Evolutionary conservation across 2,113 vertebrate species (phyloP).

Genomic region (Rhegmatorhina hoffmannsi): DNA sequence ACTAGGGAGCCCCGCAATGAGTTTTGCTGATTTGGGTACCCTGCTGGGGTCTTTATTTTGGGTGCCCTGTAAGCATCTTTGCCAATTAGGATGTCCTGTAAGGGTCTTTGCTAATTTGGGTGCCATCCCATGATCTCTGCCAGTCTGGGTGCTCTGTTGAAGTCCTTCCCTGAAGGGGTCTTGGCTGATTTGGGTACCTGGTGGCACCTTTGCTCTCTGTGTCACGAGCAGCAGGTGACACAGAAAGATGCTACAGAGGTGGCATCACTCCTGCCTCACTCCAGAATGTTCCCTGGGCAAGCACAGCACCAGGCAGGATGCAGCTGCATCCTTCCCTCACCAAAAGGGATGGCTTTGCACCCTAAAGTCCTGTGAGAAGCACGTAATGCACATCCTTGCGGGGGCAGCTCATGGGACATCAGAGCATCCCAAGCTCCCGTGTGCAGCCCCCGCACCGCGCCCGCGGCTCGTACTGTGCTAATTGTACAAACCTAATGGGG

Average conservation of each 20-base stretch:
- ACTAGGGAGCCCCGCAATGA: neutral
- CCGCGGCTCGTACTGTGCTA: conserved; percentile 69
- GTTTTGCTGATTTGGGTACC: neutral
- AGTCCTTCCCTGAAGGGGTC: neutral
- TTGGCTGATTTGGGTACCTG: neutral
- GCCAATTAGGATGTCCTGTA: neutral
- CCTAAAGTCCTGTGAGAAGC: neutral
- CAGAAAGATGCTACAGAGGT: neutral
- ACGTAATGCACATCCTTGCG: rapidly evolving
- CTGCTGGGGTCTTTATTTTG: neutral
- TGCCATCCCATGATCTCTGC: neutral
- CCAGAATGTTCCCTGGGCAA: rapidly evolving
- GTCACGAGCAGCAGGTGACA: neutral
- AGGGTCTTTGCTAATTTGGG: neutral
- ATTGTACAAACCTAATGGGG: conserved; percentile 81
- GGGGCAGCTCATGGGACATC: neutral
- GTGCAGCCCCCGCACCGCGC: neutral
- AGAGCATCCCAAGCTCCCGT: neutral
- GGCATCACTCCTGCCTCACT: rapidly evolving
- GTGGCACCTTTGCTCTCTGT: neutral
- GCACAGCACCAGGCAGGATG: rapidly evolving
- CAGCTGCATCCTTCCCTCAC: rapidly evolving
- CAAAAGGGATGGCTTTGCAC: rapidly evolving
- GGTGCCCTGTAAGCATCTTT: neutral
- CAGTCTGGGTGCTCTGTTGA: neutral